Evolutionary conservation across 2,797 vertebrate species (phyloP), one percentile per base, ranked within the genome.

Genomic region (Gobio occitaniae): DNA sequence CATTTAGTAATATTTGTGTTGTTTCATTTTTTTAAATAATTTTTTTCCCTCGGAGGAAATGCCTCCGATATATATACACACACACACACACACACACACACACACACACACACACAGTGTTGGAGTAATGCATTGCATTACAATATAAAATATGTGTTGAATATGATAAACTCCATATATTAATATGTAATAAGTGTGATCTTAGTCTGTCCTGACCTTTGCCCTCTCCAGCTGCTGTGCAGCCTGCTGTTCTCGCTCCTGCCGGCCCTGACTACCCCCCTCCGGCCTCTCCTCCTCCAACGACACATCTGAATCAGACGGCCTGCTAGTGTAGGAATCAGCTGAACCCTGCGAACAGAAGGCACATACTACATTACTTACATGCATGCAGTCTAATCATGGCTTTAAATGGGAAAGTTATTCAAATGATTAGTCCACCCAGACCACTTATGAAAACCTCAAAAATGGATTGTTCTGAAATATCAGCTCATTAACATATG

Each of bases 301-400:
- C 70, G 98, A 99, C 89, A 98, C 97, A 69, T 99, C 98, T 17
- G 98, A 99, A 93, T 99, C 98, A 52, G 98, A 98, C 3, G 98
- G 98, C 88, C 98, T 97, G 93, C 98, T 99, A 91, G 97, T 99
- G 56, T 99, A 99, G 78, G 98, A 99, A 94, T 99, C 97, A 0
- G 98, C 98, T 85, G 98, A 99, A 93, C 98, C 98, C 98, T 99
- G 93, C 0, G 44, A 81, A 79, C 61, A 83, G 5, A 52, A 36
- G 61, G 29, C 59, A 74, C 3, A 12, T 50, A 48, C 47, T 11
- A 78, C 7, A 79, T 87, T 61, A 83, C 38, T 72, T 59, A 11
- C 25, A 80, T 19, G 52, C 70, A 80, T 19, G 4, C 65, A 56
- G 32, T 44, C 11, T 66, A n/a, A 52, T 81, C 10, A 21, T 7